These are phyloP conservation scores for Pelmatolapia mariae DNA, from an alignment of 2,113 vertebrate species.

Conservation along the genomic window DNA sequence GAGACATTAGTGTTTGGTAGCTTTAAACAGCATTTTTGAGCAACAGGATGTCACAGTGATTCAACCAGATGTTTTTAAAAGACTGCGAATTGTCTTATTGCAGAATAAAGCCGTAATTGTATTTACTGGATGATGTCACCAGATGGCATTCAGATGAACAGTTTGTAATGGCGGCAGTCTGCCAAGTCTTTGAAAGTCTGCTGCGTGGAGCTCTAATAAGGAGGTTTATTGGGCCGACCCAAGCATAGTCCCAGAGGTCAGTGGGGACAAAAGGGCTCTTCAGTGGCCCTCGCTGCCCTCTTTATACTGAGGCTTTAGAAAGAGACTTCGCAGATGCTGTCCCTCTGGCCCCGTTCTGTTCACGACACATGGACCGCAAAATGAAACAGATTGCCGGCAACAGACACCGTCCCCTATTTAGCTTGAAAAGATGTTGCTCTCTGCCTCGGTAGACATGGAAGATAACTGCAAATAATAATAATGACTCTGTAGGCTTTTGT, in stretches of 20 bases:
- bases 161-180: not conserved
- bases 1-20: not conserved
- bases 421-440: not conserved
- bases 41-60: not conserved
- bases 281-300: constrained; percentile 9
- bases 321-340: constrained; percentile 23
- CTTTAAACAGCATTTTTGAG: not conserved
- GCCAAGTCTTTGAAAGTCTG: not conserved
- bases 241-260: constrained; percentile 11
- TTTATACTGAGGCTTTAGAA: constrained; percentile 9
- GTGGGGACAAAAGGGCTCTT: constrained; percentile 26
- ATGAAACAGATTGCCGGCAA: constrained; percentile 9
- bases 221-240: constrained; percentile 4
- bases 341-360: constrained; percentile 10
- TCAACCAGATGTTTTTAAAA: not conserved
- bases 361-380: not conserved
- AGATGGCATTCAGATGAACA: not conserved
- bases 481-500: not conserved
- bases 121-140: not conserved
- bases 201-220: constrained; percentile 1
- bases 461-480: not conserved
- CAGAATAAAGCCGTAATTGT: not conserved
- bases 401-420: not conserved
- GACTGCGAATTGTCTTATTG: not conserved
- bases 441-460: not conserved